These are phyloP conservation scores for Hafferia zeledoni DNA, from an alignment of 2,797 vertebrate species.

Conservation along the genomic window DNA sequence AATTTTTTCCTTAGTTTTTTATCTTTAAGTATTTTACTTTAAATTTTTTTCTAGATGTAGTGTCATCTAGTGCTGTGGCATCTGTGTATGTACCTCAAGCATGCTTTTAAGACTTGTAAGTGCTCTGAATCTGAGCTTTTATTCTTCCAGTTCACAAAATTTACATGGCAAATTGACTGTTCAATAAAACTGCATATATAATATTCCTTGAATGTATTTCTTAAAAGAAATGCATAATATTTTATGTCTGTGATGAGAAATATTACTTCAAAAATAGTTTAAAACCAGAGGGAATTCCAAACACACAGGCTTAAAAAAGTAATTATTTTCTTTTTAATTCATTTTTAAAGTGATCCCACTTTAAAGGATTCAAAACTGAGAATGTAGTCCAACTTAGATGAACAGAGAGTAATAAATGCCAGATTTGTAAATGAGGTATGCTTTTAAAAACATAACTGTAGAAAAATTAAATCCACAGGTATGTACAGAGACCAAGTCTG, in stretches of 20 bases:
- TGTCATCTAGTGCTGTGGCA: not conserved
- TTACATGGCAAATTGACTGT: not conserved
- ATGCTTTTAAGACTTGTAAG: not conserved
- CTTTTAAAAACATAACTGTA: conserved; percentile 24
- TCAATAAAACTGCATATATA: not conserved
- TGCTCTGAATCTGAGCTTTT: not conserved
- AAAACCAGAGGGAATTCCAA: conserved; percentile 42
- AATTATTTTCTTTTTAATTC: conserved; percentile 45
- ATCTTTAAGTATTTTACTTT: not conserved
- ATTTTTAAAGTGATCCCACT: not conserved
- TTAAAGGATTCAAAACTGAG: not conserved
- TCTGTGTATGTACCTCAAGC: not conserved
- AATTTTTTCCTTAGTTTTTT: not conserved
- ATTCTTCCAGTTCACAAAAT: not conserved
- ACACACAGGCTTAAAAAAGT: not conserved
- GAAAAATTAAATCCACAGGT: not conserved
- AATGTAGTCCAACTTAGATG: not conserved
- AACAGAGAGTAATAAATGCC: conserved; percentile 27
- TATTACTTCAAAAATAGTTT: conserved; percentile 47
- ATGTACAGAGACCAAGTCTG: not conserved
- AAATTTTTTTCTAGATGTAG: not conserved
- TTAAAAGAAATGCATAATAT: conserved; percentile 40
- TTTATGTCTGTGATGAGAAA: conserved; percentile 34
- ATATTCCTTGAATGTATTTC: not conserved
- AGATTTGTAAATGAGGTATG: conserved; percentile 42